Conservation (phyloP, 2,888 invertebrate genomes). For the Lottia scabra region DNA sequence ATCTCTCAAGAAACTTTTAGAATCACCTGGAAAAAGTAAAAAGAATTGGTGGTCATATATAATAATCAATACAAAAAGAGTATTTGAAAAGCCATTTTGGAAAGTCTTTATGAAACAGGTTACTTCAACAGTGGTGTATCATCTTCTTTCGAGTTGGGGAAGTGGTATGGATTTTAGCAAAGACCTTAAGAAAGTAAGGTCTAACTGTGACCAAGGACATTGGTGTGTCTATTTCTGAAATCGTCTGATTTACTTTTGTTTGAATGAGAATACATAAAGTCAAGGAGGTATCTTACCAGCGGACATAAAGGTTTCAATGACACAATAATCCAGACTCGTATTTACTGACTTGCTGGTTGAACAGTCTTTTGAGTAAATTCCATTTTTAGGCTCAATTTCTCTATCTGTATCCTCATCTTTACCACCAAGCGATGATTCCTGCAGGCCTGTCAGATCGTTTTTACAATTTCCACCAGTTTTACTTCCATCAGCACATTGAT, state of each 20-base stretch:
- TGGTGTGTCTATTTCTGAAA: too few relatives aligned
- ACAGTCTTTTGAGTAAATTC: conserved; percentile 9
- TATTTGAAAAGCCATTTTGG: too few relatives aligned
- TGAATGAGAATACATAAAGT: too few relatives aligned
- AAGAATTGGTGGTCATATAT: not conserved
- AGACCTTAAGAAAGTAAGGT: too few relatives aligned
- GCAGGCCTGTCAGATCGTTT: conserved; percentile 9
- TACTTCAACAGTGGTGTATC: too few relatives aligned
- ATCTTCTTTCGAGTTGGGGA: too few relatives aligned
- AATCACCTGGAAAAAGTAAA: conserved; percentile 23
- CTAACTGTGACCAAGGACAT: too few relatives aligned
- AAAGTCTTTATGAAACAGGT: too few relatives aligned
- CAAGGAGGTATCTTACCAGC: conserved; percentile 15
- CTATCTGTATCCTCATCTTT: not conserved
- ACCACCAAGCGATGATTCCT: not conserved
- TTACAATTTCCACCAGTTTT: conserved; percentile 2
- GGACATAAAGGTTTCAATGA: conserved; percentile 15
- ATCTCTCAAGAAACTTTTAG: conserved; percentile 33
- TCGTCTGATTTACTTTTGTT: too few relatives aligned
- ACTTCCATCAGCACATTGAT: conserved; percentile 5
- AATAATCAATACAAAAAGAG: too few relatives aligned
- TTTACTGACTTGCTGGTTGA: not conserved
- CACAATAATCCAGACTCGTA: conserved; percentile 11
- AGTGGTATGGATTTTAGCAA: too few relatives aligned
- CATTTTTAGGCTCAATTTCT: not conserved